Conservation (phyloP, 2,797 vertebrate genomes). For the Gobionotothen gibberifrons region DNA sequence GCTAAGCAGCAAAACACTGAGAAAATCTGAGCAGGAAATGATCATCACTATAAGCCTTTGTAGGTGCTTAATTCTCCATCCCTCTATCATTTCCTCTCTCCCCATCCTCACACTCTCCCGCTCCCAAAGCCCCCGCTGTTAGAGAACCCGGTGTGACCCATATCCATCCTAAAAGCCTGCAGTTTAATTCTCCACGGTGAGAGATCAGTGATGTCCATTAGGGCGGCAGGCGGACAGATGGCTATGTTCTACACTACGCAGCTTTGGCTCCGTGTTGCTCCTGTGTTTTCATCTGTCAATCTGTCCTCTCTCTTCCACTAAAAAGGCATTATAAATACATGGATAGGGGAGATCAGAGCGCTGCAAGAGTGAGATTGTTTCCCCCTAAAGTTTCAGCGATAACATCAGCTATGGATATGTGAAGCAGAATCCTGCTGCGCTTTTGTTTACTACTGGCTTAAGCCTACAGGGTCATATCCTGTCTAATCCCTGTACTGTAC, state of each 20-base stretch:
- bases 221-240: slow-evolving; percentile 74
- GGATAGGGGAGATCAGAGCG: slow-evolving; percentile 6
- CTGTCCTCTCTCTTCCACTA: slow-evolving; percentile 26
- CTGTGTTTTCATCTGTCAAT: slow-evolving; percentile 40
- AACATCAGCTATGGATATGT: slow-evolving; percentile 15
- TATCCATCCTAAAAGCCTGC: slow-evolving; percentile 75
- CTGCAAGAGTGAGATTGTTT: not conserved
- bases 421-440: slow-evolving; percentile 44
- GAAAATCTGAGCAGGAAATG: slow-evolving; percentile 34
- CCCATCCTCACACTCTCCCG: slow-evolving; percentile 22
- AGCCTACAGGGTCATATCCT: slow-evolving; percentile 60
- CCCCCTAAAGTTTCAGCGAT: not conserved
- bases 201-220: slow-evolving; percentile 75
- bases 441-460: slow-evolving; percentile 75
- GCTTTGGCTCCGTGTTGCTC: slow-evolving; percentile 56
- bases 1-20: slow-evolving; percentile 36
- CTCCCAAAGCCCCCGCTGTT: slow-evolving; percentile 26
- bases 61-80: slow-evolving; percentile 44
- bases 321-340: slow-evolving; percentile 21
- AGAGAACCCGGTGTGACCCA: slow-evolving; percentile 50
- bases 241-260: slow-evolving; percentile 49
- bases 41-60: slow-evolving; percentile 51
- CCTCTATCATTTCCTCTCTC: slow-evolving; percentile 26
- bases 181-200: slow-evolving; percentile 73
- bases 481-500: slow-evolving; percentile 70